Conservation (phyloP, 2,797 vertebrate species). For the Meda fulgida region DNA sequence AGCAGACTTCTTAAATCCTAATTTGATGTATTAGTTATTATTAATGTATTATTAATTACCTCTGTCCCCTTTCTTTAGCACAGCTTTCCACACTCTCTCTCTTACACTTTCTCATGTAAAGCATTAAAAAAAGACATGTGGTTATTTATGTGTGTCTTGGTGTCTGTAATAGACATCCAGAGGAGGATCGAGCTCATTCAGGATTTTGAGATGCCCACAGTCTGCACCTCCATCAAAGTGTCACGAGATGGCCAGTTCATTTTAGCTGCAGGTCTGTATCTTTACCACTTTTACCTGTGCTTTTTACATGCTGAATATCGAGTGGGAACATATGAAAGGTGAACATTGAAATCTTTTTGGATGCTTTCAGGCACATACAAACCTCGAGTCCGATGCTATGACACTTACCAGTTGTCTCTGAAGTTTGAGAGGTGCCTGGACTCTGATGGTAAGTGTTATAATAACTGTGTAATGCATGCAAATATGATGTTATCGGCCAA, state of each 20-base stretch:
- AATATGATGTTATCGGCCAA: neutral
- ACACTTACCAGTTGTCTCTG: conserved; percentile 93
- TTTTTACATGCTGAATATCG: neutral
- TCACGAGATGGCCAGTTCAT: conserved; percentile 95
- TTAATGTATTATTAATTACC: too few species aligned
- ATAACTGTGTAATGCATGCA: neutral
- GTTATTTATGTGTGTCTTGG: neutral
- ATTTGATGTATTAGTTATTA: neutral
- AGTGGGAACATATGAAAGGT: neutral
- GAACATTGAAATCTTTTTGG: neutral
- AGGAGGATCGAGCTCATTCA: conserved; percentile 98
- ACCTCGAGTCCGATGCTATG: conserved; percentile 93
- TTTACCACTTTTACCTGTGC: neutral
- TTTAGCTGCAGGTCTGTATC: conserved; percentile 87
- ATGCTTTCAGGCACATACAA: conserved; percentile 92
- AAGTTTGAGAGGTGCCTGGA: conserved; percentile 98
- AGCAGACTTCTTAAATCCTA: neutral
- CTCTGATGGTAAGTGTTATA: conserved; percentile 85
- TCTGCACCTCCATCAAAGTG: conserved; percentile 91
- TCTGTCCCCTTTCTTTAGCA: neutral
- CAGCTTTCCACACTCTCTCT: neutral
- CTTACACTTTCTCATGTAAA: neutral
- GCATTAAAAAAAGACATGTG: neutral
- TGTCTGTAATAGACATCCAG: conserved; percentile 81
- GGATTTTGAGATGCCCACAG: conserved; percentile 98